Conservation (phyloP, 1,140 invertebrate genomes). For the Olivierus martensii region DNA sequence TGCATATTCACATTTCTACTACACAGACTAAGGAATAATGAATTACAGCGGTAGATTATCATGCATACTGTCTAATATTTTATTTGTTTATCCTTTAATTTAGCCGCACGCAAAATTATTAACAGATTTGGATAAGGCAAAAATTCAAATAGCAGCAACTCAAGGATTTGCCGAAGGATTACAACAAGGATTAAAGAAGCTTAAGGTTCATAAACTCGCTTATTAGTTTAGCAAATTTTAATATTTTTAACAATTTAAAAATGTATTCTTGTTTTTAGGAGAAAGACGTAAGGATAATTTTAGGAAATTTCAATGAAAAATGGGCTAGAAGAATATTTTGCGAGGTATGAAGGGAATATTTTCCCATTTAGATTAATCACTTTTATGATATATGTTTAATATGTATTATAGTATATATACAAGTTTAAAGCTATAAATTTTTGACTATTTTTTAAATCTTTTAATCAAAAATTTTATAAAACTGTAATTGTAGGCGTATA, state of each 20-base stretch:
- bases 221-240: background rate
- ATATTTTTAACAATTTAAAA: no score
- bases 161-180: slow-evolving; percentile 91
- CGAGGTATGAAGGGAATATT: slow-evolving; percentile 57
- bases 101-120: slow-evolving; percentile 83
- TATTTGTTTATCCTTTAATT: no score
- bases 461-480: no score
- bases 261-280: slow-evolving; percentile 29
- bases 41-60: no score
- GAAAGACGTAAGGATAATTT: slow-evolving; percentile 85
- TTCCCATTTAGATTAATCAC: no score
- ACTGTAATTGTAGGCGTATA: slow-evolving; percentile 35
- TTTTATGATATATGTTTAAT: no score
- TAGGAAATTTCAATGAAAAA: slow-evolving; percentile 89
- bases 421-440: no score
- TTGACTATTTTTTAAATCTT: no score
- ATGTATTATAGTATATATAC: no score
- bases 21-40: no score
- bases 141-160: slow-evolving; percentile 73
- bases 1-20: no score
- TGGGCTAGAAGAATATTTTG: slow-evolving; percentile 90
- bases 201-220: slow-evolving; percentile 41
- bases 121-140: slow-evolving; percentile 63
- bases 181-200: slow-evolving; percentile 58
- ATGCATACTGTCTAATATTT: no score